Evolutionary conservation across 2,888 invertebrate genomes (phyloP), one percentile per base, ranked within the genome.

Genomic region (Linnaemya vulpina): DNA sequence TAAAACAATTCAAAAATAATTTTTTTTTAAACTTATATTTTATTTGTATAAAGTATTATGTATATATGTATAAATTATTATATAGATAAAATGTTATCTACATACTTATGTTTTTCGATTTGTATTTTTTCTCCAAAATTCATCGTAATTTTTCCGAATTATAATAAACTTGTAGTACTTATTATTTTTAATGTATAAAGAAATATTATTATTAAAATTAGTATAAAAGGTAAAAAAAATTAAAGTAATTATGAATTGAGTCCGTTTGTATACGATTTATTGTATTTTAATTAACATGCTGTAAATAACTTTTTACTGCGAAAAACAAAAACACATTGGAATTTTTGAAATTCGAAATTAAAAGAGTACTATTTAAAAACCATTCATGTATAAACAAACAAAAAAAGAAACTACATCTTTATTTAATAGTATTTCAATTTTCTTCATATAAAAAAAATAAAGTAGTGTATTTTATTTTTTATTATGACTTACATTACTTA

Each of bases 21-120:
- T 83, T 85, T 35, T 82, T 83, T 85, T 77, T 86, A 65, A 51
- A 81, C 73, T 86, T 83, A 79, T 67, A 78, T 77, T 78, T 71
- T 85, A 83, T 80, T 63, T 84, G 84, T 86, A 82, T 86, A 86
- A 83, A 86, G 83, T 86, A 65, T 60, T 60, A 60, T 65, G 65
- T 65, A 84, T 83, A 80, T 83, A 86, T 87, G 85, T 86, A 87
- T 87, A 87, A 87, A 84, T 87, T 81, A 86, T 81, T 86, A 83
- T 62, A 84, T 78, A 83, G 86, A 87, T 81, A 87, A 81, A 81
- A 73, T 75, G 76, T 82, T 86, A 82, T 85, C 80, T 80, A 86
- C 60, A 84, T 84, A 55, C 77, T 55, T 76, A 81, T 86, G 3
- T 55, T 75, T 87, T 86, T 86, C 77, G 85, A 85, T 87, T 80